Conservation (phyloP, 2,888 invertebrate species). For the Lottia gigantea region DNA sequence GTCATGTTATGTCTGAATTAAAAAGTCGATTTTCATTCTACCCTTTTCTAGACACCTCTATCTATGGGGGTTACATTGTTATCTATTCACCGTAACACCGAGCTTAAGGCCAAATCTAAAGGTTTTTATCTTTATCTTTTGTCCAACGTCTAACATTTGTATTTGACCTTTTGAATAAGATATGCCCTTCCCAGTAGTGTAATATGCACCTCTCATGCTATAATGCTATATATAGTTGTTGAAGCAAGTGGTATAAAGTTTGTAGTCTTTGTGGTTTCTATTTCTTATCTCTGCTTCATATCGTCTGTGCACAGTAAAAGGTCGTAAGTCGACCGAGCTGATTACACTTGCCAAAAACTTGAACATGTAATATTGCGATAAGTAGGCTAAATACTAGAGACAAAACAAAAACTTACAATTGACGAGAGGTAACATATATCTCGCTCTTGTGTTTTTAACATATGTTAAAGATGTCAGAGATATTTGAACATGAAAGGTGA, state of each 20-base stretch:
- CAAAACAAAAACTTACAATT: not conserved
- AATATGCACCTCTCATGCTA: conserved; percentile 1
- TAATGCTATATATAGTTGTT: not conserved
- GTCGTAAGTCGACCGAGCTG: conserved; percentile 8
- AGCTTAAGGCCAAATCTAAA: no score
- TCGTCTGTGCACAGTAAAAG: conserved; percentile 9
- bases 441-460: no score
- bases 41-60: no score
- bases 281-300: not conserved
- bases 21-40: not conserved
- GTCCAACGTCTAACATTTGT: no score
- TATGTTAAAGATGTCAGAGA: no score
- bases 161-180: not conserved
- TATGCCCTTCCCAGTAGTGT: not conserved
- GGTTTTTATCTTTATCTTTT: no score
- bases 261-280: not conserved
- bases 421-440: no score
- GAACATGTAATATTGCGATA: conserved; percentile 1
- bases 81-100: no score
- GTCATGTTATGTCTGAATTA: conserved; percentile 7
- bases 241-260: conserved; percentile 1
- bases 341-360: conserved; percentile 10
- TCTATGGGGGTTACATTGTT: no score
- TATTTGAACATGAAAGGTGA: no score
- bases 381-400: conserved; percentile 2